Conservation (phyloP, 2,888 invertebrate species). For the Caenorhabditis sinica region DNA sequence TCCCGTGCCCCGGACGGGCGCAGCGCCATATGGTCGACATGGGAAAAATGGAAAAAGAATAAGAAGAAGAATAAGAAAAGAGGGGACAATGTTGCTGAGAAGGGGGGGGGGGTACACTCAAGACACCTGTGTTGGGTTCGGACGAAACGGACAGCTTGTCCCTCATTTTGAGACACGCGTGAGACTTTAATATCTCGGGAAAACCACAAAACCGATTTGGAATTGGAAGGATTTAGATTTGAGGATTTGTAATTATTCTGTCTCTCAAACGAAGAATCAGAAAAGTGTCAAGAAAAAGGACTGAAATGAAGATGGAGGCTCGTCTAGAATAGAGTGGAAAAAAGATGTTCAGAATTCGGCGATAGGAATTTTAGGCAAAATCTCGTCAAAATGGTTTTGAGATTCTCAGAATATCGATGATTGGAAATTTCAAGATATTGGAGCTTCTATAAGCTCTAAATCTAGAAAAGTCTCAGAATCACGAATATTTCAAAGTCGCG, state of each 20-base stretch:
- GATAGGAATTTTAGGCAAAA: too few relatives aligned
- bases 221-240: background rate
- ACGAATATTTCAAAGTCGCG: too few relatives aligned
- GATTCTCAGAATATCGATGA: background rate
- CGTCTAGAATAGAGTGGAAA: too few relatives aligned
- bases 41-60: constrained; percentile 29
- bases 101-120: too few relatives aligned
- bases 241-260: constrained; percentile 39
- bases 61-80: too few relatives aligned
- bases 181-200: constrained; percentile 59
- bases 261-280: too few relatives aligned
- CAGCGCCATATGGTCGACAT: constrained; percentile 64
- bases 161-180: constrained; percentile 67
- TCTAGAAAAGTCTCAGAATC: too few relatives aligned
- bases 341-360: background rate
- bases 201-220: background rate
- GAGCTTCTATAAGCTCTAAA: too few relatives aligned
- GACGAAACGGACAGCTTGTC: constrained; percentile 58
- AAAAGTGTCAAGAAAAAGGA: too few relatives aligned
- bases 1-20: constrained; percentile 20
- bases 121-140: constrained; percentile 48
- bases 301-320: too few relatives aligned
- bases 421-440: background rate
- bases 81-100: constrained; percentile 29
- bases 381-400: too few relatives aligned